Evolutionary conservation across 2,113 vertebrate species (phyloP), one percentile per base, ranked within the genome.

Genomic region (Burhinus bistriatus): DNA sequence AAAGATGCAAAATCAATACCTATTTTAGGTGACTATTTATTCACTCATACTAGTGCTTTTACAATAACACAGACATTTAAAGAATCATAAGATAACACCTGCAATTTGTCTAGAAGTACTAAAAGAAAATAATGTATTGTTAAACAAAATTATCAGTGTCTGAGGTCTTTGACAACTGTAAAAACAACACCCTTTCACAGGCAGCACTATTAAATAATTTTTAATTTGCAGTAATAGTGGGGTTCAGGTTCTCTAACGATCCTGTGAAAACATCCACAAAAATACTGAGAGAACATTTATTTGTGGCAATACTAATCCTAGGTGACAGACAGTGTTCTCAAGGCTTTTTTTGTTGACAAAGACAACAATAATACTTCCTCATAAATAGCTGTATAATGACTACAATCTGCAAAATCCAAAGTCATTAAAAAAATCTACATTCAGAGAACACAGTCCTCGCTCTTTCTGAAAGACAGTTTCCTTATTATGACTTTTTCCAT

Each of bases 311-410:
- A 88, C 87, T 90, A 92, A 93, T 96, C 95, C 79, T 54, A 83
- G 66, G 72, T 97, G 95, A 89, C 73, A 97, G 91, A 75, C 70
- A 95, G 68, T 61, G 54, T 82, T 97, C n/a, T 90, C 36, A 84
- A 79, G 38, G 27, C 66, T 93, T 95, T 97, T 95, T 95, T 80
- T 91, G 58, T 86, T 90, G 90, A 69, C 64, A 96, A 87, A 95
- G 91, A 90, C 66, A 95, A 94, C 90, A 86, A 94, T 95, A 95
- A 91, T 61, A 54, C 78, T 87, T 89, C 83, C 92, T 68, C 79
- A 75, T 92, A 97, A 96, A 95, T 93, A 94, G 90, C 87, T 92
- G 68, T 87, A 61, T 89, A 96, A 96, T 92, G 75, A 96, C 87
- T 81, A 75, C 45, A 88, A 89, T 94, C 91, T 70, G 38, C 75